These are phyloP conservation scores for Bufotes viridis DNA, from an alignment of 2,797 vertebrate species.

Conservation along the genomic window DNA sequence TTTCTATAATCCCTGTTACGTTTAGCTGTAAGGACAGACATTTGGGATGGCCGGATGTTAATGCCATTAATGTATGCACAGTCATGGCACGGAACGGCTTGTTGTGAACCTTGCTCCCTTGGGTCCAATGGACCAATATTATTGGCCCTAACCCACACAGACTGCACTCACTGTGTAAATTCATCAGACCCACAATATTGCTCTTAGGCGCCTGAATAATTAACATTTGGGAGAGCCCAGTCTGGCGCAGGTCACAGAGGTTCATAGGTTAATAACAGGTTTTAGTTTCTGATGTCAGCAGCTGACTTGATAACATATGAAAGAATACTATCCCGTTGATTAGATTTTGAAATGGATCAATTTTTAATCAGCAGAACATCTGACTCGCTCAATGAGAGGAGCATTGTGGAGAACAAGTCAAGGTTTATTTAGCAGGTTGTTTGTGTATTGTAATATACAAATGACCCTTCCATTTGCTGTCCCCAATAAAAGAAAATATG, in stretches of 20 bases:
- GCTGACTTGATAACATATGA: constrained; percentile 90
- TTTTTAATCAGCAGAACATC: constrained; percentile 99
- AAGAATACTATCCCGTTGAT: constrained; percentile 99
- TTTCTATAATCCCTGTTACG: constrained; percentile 36
- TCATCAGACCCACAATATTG: constrained; percentile 80
- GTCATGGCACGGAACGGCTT: constrained; percentile 80
- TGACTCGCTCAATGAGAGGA: constrained; percentile 95
- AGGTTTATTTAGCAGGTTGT: constrained; percentile 95
- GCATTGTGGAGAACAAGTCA: constrained; percentile 85
- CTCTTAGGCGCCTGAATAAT: constrained; percentile 94
- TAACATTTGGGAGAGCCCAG: constrained; percentile 78
- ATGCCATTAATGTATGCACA: constrained; percentile 75
- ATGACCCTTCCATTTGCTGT: constrained; percentile 71
- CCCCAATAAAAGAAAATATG: neutral
- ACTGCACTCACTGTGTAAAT: constrained; percentile 79
- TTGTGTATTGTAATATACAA: constrained; percentile 87
- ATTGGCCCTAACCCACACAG: constrained; percentile 83
- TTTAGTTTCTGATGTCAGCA: constrained; percentile 92
- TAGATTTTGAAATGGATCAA: constrained; percentile 99
- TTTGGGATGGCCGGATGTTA: constrained; percentile 64
- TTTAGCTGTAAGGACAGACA: constrained; percentile 47
- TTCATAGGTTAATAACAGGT: constrained; percentile 98
- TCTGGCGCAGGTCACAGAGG: constrained; percentile 81
- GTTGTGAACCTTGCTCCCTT: constrained; percentile 71
- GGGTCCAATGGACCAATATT: constrained; percentile 77